Evolutionary conservation across 2,888 invertebrate genomes (phyloP).

Genomic region (Mellilla xanthometata): DNA sequence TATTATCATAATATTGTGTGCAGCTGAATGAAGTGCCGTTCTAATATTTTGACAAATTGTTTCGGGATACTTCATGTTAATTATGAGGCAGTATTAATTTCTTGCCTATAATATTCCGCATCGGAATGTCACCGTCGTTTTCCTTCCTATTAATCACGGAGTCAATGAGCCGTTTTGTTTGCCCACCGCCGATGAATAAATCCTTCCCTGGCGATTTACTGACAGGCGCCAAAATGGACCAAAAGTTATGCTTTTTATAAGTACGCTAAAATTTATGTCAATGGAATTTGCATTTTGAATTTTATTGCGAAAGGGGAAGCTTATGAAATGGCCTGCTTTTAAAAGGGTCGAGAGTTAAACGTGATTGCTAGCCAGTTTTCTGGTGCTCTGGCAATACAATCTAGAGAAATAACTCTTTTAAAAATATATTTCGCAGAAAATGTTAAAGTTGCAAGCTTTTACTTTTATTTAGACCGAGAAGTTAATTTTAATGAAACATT

Average conservation of each 20-base stretch:
- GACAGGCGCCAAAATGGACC: slow-evolving; percentile 47
- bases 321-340: slow-evolving; percentile 12
- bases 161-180: slow-evolving; percentile 80
- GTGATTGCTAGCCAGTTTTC: neutral
- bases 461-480: too few species aligned
- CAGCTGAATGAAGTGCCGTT: slow-evolving; percentile 17
- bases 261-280: slow-evolving; percentile 35
- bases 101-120: slow-evolving; percentile 54
- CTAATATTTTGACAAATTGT: neutral
- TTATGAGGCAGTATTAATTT: slow-evolving; percentile 38
- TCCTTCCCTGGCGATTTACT: slow-evolving; percentile 66
- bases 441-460: too few species aligned
- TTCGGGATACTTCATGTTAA: slow-evolving; percentile 9
- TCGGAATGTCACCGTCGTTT: slow-evolving; percentile 70
- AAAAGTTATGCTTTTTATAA: slow-evolving; percentile 42
- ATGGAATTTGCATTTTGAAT: slow-evolving; percentile 30
- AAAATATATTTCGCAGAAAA: too few species aligned
- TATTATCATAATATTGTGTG: slow-evolving; percentile 48
- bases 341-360: slow-evolving; percentile 1
- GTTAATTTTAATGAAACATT: too few species aligned
- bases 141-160: slow-evolving; percentile 76
- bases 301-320: slow-evolving; percentile 21
- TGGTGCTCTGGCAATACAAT: neutral
- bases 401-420: neutral
- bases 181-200: slow-evolving; percentile 74